A percentile compares a stretch with the other conserved stretches of the same genome.
phyloP scores from a whole-genome alignment of 2,113 vertebrate species.

The Australoheros scitulus region DNA sequence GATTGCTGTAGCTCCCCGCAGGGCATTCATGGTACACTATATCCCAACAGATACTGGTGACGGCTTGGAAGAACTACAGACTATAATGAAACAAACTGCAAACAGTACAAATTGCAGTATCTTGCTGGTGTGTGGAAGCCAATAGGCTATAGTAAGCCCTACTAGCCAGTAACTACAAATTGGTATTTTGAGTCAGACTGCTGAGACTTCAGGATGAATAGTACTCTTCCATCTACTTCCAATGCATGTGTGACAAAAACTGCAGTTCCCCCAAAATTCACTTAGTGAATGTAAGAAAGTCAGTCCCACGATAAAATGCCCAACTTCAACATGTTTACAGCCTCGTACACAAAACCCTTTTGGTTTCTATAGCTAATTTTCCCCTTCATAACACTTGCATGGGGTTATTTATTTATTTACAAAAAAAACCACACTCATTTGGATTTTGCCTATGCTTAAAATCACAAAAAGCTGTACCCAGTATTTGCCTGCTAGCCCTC shows the following conservation, averaged over 20 bases:
- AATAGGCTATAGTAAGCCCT: not conserved
- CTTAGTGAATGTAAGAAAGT: not conserved
- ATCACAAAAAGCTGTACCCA: not conserved
- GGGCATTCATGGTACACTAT: slow-evolving; percentile 20
- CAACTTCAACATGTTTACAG: not conserved
- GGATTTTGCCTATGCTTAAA: not conserved
- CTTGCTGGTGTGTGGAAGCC: not conserved
- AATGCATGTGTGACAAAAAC: not conserved
- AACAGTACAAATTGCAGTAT: slow-evolving; percentile 1
- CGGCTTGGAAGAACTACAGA: slow-evolving; percentile 31
- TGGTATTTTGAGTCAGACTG: not conserved
- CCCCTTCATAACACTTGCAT: not conserved
- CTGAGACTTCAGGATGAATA: not conserved
- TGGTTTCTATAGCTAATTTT: not conserved
- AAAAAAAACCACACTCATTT: not conserved
- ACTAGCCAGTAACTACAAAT: not conserved
- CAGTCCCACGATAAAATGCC: not conserved
- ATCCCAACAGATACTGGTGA: slow-evolving; percentile 8
- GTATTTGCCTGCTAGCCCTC: not conserved
- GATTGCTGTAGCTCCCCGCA: slow-evolving; percentile 32
- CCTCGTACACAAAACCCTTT: not conserved
- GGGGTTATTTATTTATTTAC: not conserved
- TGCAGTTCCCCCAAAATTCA: not conserved
- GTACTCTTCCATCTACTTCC: not conserved
- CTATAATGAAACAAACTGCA: slow-evolving; percentile 12